Evolutionary conservation across 2,113 vertebrate genomes (phyloP).

Genomic region (Poecilia latipinna): DNA sequence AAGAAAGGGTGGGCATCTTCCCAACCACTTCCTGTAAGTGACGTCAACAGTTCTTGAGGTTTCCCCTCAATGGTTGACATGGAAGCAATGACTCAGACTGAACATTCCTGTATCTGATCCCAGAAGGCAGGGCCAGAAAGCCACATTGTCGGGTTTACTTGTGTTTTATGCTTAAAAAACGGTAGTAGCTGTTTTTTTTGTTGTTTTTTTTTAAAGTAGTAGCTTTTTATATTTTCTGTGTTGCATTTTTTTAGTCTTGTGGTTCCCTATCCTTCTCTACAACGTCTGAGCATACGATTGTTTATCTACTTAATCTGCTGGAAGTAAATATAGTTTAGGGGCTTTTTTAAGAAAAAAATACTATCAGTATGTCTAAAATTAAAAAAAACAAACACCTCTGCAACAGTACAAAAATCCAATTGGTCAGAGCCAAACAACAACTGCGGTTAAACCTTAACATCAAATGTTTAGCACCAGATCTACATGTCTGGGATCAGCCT

Average conservation of each 20-base stretch:
- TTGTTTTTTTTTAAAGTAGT: no score
- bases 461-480: no score
- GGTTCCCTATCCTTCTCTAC: no score
- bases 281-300: no score
- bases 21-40: slow-evolving; percentile 67
- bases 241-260: background rate
- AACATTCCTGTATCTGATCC: slow-evolving; percentile 58
- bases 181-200: background rate
- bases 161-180: background rate
- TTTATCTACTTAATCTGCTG: background rate
- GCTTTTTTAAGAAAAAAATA: no score
- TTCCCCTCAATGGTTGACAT: slow-evolving; percentile 36
- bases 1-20: slow-evolving; percentile 17
- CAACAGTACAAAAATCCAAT: no score
- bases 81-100: slow-evolving; percentile 69
- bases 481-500: no score
- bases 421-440: no score
- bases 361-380: no score
- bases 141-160: background rate
- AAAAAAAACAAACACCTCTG: no score
- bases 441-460: no score
- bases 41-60: slow-evolving; percentile 1
- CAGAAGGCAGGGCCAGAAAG: slow-evolving; percentile 17
- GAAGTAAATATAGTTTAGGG: no score
- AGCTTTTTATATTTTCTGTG: background rate